A percentile compares a stretch with the other conserved stretches of the same genome.
Evolutionary conservation across 1,140 invertebrate species (phyloP).

Genomic region (Caenorhabditis briggsae): DNA sequence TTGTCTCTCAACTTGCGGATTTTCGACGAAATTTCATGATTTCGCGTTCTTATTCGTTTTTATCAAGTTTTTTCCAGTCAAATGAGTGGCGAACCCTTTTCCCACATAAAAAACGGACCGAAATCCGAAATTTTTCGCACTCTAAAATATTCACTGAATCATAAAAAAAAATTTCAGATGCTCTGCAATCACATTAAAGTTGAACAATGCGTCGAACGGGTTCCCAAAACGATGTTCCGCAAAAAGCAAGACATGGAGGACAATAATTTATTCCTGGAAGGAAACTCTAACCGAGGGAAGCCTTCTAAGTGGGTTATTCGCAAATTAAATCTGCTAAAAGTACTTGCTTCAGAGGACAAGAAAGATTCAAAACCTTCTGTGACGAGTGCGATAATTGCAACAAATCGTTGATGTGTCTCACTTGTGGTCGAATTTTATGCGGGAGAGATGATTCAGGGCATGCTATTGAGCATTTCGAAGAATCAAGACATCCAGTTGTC

Average conservation of each 20-base stretch:
- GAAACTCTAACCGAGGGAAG: constrained; percentile 23
- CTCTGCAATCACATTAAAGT: constrained; percentile 15
- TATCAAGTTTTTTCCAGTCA: neutral
- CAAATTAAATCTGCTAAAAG: neutral
- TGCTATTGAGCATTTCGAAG: constrained; percentile 41
- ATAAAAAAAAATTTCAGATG: neutral
- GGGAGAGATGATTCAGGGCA: constrained; percentile 60
- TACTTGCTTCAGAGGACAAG: neutral
- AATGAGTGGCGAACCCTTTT: constrained; percentile 21
- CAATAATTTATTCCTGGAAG: constrained; percentile 32
- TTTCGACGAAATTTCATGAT: neutral
- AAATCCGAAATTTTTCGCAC: neutral
- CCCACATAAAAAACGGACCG: neutral
- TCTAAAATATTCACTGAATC: neutral
- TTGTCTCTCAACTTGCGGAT: neutral
- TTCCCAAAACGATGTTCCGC: constrained; percentile 11
- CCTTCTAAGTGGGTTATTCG: neutral
- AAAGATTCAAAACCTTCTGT: constrained; percentile 47
- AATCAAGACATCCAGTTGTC: constrained; percentile 33
- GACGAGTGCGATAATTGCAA: constrained; percentile 50
- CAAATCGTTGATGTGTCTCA: constrained; percentile 57
- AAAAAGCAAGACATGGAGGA: constrained; percentile 36
- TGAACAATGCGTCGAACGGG: constrained; percentile 19
- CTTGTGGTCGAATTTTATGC: constrained; percentile 56
- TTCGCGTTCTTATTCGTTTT: neutral